Conservation (phyloP, 2,888 invertebrate species). For the Agriotes lineatus region DNA sequence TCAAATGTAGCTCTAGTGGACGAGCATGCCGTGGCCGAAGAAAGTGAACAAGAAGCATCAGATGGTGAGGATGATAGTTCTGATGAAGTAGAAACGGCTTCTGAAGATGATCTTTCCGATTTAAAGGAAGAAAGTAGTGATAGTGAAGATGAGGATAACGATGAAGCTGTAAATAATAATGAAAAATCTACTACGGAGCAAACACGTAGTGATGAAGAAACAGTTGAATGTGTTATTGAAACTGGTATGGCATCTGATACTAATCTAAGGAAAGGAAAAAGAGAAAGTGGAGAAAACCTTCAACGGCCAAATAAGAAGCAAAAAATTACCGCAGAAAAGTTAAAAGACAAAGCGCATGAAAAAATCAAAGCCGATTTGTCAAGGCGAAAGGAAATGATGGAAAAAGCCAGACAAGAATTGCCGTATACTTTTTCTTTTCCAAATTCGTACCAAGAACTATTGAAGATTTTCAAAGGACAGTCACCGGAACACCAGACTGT, state of each 20-base stretch:
- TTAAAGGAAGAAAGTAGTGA: slow-evolving; percentile 66
- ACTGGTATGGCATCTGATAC: too few species aligned
- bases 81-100: slow-evolving; percentile 56
- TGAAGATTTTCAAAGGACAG: slow-evolving; percentile 73
- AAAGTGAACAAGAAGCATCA: too few species aligned
- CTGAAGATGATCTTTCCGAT: slow-evolving; percentile 66
- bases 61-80: slow-evolving; percentile 58
- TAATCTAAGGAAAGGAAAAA: too few species aligned
- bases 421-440: slow-evolving; percentile 74
- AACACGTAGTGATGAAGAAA: too few species aligned
- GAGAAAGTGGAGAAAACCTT: too few species aligned
- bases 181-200: background rate
- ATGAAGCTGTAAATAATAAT: slow-evolving; percentile 52
- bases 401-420: slow-evolving; percentile 71
- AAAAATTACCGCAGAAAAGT: too few species aligned
- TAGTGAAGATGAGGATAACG: slow-evolving; percentile 65
- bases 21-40: slow-evolving; percentile 58
- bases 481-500: slow-evolving; percentile 75
- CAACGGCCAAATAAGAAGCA: slow-evolving; percentile 21
- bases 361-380: slow-evolving; percentile 51
- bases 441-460: slow-evolving; percentile 73
- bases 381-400: slow-evolving; percentile 67
- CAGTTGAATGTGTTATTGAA: too few species aligned
- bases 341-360: too few species aligned
- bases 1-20: slow-evolving; percentile 62